A percentile compares a stretch with the other conserved stretches of the same genome.
phyloP scores from a whole-genome alignment of 2,797 vertebrate genomes.

The Gymnopithys bicolor region DNA sequence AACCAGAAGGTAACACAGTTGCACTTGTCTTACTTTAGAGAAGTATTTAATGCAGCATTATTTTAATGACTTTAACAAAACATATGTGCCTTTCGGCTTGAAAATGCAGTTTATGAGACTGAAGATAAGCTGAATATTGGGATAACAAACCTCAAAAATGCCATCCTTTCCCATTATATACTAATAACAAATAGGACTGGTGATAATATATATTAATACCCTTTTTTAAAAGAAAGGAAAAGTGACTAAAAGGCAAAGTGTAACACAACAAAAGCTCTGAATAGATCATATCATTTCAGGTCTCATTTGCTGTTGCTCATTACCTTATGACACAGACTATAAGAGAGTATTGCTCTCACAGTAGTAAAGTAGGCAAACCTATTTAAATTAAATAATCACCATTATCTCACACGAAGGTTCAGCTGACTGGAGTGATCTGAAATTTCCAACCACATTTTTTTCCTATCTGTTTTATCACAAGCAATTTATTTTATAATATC shows the following conservation, averaged over 20 bases:
- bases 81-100: neutral
- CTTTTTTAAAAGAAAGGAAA: neutral
- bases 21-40: constrained; percentile 59
- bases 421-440: neutral
- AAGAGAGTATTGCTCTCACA: neutral
- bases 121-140: neutral
- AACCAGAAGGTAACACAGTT: constrained; percentile 56
- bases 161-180: neutral
- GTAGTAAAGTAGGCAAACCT: neutral
- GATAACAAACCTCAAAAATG: neutral
- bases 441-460: neutral
- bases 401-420: neutral
- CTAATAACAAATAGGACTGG: neutral
- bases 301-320: constrained; percentile 9
- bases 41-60: constrained; percentile 61
- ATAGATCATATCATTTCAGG: neutral
- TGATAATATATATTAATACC: neutral
- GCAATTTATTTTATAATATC: neutral
- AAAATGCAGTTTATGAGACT: neutral
- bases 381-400: constrained; percentile 1
- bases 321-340: neutral
- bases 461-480: neutral
- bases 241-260: neutral
- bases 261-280: neutral
- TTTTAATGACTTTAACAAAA: constrained; percentile 59